Evolutionary conservation across 2,888 invertebrate genomes (phyloP).

Genomic region (Acronicta alni): DNA sequence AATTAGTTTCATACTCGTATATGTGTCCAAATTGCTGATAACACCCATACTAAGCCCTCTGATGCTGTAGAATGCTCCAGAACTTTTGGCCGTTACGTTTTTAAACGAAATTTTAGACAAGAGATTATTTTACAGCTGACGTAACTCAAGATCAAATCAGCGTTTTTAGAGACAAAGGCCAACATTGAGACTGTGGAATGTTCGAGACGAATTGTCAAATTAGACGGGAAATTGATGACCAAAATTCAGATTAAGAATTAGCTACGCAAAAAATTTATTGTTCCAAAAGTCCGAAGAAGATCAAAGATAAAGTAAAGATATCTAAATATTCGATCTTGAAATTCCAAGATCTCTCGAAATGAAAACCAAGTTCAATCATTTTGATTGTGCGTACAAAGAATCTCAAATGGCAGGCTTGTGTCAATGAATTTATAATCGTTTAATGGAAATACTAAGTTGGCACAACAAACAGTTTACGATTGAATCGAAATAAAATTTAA

Average conservation of each 20-base stretch:
- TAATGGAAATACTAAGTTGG: conserved; percentile 27
- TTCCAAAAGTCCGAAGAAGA: conserved; percentile 44
- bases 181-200: conserved; percentile 41
- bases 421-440: conserved; percentile 52
- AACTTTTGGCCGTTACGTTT: conserved; percentile 41
- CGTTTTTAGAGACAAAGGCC: conserved; percentile 41
- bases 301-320: conserved; percentile 45
- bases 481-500: conserved; percentile 42
- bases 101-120: conserved; percentile 35
- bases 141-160: conserved; percentile 41
- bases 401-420: conserved; percentile 32
- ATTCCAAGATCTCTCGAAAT: conserved; percentile 16
- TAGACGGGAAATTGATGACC: conserved; percentile 39
- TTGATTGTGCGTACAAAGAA: conserved; percentile 42
- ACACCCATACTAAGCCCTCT: conserved; percentile 15
- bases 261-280: conserved; percentile 42
- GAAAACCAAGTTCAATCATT: conserved; percentile 33
- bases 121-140: conserved; percentile 44
- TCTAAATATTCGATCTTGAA: conserved; percentile 32
- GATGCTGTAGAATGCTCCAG: conserved; percentile 13
- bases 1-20: conserved; percentile 52
- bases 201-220: conserved; percentile 41
- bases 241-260: conserved; percentile 43
- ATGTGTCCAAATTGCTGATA: conserved; percentile 48
- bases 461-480: conserved; percentile 42